phyloP scores from a whole-genome alignment of 2,113 vertebrate species.

The Verasper variegatus region DNA sequence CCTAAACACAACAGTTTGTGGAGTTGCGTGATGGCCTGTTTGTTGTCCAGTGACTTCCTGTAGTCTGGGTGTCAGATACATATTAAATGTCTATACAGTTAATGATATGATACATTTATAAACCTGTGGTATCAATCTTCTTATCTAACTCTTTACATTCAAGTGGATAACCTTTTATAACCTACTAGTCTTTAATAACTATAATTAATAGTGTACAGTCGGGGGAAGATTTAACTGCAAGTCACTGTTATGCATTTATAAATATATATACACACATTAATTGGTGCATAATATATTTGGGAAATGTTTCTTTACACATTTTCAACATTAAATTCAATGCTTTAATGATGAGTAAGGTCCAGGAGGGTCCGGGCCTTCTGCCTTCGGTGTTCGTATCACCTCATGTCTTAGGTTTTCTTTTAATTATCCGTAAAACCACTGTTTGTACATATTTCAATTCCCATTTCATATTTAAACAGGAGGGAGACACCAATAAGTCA shows the following conservation, averaged over 20 bases:
- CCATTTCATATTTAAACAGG: conserved; percentile 53
- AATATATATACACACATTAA: no score
- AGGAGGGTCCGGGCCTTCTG: neutral
- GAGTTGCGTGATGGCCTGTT: neutral
- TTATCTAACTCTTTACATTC: neutral
- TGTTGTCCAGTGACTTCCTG: no score
- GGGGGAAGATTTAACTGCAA: no score
- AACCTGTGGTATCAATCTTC: neutral
- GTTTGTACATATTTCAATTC: conserved; percentile 33
- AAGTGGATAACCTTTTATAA: neutral
- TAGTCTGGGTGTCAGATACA: neutral
- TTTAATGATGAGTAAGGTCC: neutral
- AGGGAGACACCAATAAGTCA: neutral
- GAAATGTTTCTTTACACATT: conserved; percentile 10
- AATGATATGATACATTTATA: neutral
- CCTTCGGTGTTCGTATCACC: neutral
- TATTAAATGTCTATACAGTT: neutral
- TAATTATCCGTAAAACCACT: conserved; percentile 10
- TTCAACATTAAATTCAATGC: neutral
- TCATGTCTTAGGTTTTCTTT: conserved; percentile 49
- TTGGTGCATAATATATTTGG: neutral
- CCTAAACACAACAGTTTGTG: neutral
- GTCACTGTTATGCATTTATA: no score
- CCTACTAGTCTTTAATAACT: neutral
- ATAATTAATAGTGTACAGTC: neutral